Conservation (phyloP, 2,113 vertebrate genomes). For the Hepsetus odoe region DNA sequence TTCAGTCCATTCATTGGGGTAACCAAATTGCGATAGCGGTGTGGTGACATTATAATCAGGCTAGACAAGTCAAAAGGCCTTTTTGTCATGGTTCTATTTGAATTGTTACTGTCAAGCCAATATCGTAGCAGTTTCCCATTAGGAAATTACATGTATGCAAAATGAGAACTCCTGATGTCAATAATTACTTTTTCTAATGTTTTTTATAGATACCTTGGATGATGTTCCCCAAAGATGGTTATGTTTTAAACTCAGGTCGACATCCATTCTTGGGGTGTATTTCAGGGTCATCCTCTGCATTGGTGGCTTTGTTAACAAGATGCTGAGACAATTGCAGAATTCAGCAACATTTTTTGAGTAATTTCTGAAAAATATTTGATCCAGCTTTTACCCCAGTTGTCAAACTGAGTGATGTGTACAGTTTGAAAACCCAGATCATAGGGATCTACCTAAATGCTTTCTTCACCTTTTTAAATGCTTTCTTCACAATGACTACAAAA, state of each 20-base stretch:
- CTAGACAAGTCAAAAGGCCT: not conserved
- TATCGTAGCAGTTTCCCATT: not conserved
- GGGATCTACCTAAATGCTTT: slow-evolving; percentile 19
- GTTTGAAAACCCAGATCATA: slow-evolving; percentile 19
- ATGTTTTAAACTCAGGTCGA: not conserved
- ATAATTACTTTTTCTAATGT: not conserved
- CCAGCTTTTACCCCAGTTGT: not conserved
- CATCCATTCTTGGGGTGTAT: not conserved
- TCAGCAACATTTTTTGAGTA: too few relatives aligned
- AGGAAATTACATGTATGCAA: not conserved
- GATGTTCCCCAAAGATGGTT: not conserved
- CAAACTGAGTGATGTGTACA: not conserved
- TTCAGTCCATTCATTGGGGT: not conserved
- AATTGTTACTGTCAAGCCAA: not conserved
- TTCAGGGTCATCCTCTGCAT: not conserved
- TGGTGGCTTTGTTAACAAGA: not conserved
- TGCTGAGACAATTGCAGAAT: slow-evolving; percentile 36
- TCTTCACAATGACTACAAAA: slow-evolving; percentile 6
- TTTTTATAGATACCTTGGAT: not conserved
- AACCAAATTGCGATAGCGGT: not conserved
- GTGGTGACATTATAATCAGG: not conserved
- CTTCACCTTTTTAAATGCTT: slow-evolving; percentile 31
- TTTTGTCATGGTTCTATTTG: not conserved
- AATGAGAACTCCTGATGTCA: not conserved
- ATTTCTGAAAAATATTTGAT: not conserved